Percentiles rank a stretch among this genome's conserved stretches.
Evolutionary conservation across 1,140 invertebrate genomes (phyloP).

Genomic region (Anastrepha obliqua): DNA sequence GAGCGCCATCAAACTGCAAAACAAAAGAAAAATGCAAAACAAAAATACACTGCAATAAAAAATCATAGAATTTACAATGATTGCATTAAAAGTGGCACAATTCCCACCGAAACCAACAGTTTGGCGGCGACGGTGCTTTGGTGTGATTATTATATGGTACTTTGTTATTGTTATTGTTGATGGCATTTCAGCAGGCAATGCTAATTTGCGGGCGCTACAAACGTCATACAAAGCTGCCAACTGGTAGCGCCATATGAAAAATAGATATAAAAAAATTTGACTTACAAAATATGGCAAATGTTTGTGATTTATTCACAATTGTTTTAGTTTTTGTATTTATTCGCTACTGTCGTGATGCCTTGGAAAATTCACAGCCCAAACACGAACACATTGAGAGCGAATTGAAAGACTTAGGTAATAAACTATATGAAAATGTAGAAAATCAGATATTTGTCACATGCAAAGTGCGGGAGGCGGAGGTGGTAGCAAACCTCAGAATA

Average conservation of each 20-base stretch:
- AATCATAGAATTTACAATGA: conserved; percentile 25
- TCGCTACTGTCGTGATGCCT: neutral
- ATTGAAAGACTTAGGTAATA: neutral
- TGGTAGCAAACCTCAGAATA: neutral
- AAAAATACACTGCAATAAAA: neutral
- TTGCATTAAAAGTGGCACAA: conserved; percentile 51
- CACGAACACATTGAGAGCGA: neutral
- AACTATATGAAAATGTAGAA: neutral
- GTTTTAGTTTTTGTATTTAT: neutral
- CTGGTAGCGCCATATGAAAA: neutral
- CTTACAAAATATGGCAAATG: conserved; percentile 4
- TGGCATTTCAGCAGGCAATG: conserved; percentile 29
- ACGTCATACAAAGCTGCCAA: neutral
- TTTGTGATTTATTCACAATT: conserved; percentile 40
- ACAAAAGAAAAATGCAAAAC: neutral
- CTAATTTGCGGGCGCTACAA: conserved; percentile 37
- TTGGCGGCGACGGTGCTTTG: conserved; percentile 39
- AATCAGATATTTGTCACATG: neutral
- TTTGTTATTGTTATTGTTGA: conserved; percentile 22
- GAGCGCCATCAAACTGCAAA: neutral
- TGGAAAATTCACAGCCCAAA: conserved; percentile 3
- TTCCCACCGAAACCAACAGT: conserved; percentile 44
- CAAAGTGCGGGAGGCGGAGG: neutral
- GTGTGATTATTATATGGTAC: conserved; percentile 34
- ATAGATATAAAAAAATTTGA: neutral